phyloP scores from a whole-genome alignment of 1,140 invertebrate genomes.

The Anagrus nilaparvatae region DNA sequence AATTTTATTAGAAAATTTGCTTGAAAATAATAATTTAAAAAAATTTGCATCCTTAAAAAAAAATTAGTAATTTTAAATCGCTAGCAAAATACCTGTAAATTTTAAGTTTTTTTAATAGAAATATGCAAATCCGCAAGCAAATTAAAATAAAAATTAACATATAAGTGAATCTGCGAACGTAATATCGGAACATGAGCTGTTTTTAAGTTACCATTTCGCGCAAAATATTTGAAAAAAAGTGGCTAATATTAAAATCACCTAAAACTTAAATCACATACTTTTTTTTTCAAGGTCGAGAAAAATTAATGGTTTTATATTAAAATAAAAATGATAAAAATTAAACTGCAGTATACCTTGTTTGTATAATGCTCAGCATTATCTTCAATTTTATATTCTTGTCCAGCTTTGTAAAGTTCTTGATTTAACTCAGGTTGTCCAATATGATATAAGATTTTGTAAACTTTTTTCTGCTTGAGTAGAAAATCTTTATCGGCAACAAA shows the following conservation, averaged over 20 bases:
- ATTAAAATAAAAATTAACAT: no score
- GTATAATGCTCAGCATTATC: slow-evolving; percentile 42
- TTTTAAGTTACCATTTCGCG: no score
- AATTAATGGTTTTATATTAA: no score
- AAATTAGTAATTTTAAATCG: no score
- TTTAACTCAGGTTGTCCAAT: slow-evolving; percentile 45
- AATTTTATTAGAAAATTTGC: neutral
- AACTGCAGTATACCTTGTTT: slow-evolving; percentile 27
- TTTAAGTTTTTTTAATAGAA: slow-evolving; percentile 17
- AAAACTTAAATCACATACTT: no score
- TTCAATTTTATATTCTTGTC: slow-evolving; percentile 45
- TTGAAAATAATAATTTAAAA: neutral
- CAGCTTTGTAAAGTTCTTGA: slow-evolving; percentile 40
- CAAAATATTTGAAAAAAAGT: no score
- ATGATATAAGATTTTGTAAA: slow-evolving; percentile 53
- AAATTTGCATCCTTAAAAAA: neutral
- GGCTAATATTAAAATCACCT: no score
- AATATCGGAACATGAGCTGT: no score
- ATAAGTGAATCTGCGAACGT: no score
- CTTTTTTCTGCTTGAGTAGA: slow-evolving; percentile 47
- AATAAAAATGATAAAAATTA: no score
- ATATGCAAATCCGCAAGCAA: no score
- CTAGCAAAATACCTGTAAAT: slow-evolving; percentile 37
- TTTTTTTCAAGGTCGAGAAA: no score
- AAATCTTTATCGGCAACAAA: slow-evolving; percentile 25